Base-by-base conservation (phyloP, 2,888 invertebrate species). In the Helobdella robusta region DNA sequence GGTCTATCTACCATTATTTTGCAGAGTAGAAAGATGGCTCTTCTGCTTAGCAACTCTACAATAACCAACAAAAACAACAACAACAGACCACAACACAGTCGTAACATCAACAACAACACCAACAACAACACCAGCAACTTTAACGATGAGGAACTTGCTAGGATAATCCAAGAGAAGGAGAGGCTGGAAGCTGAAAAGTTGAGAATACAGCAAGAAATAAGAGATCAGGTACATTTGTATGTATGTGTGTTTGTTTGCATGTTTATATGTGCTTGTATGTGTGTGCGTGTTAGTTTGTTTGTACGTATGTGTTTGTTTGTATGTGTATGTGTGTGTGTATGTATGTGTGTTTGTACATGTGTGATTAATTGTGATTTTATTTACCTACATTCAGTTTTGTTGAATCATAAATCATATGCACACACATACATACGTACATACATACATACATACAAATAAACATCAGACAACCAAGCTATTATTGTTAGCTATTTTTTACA, bases 331-430 rank as follows among this genome's bases (percentile, higher is more conserved):
- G n/a, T n/a, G n/a, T n/a, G n/a, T 50, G 50, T 50, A 25, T 50
- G 50, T 50, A 25, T 50, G 50, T 11, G 50, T 50, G 50, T 50
- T n/a, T 50, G 50, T 50, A 25, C 25, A 25, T 50, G 50, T 50
- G 50, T 50, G 20, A 11, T n/a, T 50, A n/a, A 20, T n/a, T 50
- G 50, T 50, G 50, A 20, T n/a, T 50, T n/a, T 50, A n/a, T n/a
- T n/a, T n/a, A n/a, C n/a, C n/a, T n/a, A n/a, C n/a, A n/a, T n/a
- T n/a, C 11, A 40, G 44, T 15, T 15, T 15, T 40, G n/a, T 40
- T 40, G 44, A 40, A 40, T 40, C n/a, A 15, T 40, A 15, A 40
- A n/a, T 40, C 18, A 58, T 58, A 28, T 58, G 30, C 59, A 20
- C 15, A 58, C 15, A 18, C 15, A 58, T 30, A 28, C 11, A n/a